Evolutionary conservation across 2,797 vertebrate genomes (phyloP).

Genomic region (Poecilia picta): DNA sequence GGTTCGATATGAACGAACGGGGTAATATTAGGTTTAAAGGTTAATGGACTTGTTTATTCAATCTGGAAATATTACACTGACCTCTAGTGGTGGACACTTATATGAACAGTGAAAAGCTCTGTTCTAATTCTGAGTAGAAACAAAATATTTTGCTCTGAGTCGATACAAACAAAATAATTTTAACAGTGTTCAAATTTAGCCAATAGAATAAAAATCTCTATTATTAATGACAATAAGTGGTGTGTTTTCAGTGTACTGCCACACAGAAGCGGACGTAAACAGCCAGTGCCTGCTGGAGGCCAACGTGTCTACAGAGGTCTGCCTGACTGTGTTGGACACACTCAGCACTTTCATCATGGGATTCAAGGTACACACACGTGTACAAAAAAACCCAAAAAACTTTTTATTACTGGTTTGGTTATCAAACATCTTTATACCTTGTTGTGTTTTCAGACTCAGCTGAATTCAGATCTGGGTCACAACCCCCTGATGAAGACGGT

Average conservation of each 20-base stretch:
- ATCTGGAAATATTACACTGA: not conserved
- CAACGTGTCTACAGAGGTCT: slow-evolving; percentile 94
- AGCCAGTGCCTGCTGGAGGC: slow-evolving; percentile 94
- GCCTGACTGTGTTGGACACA: slow-evolving; percentile 94
- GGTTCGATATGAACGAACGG: too few relatives aligned
- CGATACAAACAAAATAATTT: not conserved
- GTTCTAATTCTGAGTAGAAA: not conserved
- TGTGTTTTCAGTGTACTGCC: slow-evolving; percentile 85
- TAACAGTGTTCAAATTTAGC: not conserved
- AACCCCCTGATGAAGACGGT: slow-evolving; percentile 99
- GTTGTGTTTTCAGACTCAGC: slow-evolving; percentile 85
- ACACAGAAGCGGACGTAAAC: slow-evolving; percentile 91
- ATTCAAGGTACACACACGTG: slow-evolving; percentile 88
- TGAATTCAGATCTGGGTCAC: slow-evolving; percentile 92
- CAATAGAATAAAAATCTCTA: not conserved
- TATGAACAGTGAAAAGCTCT: not conserved
- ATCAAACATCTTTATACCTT: not conserved
- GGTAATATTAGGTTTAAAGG: too few relatives aligned
- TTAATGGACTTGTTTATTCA: too few relatives aligned
- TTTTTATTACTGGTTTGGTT: too few relatives aligned
- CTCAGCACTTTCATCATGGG: slow-evolving; percentile 93
- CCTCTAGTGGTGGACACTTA: not conserved
- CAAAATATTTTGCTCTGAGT: not conserved
- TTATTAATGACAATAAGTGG: not conserved
- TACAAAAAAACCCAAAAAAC: too few relatives aligned